These are phyloP conservation scores for Desoria tigrina DNA, from an alignment of 2,888 invertebrate genomes.

Conservation along the genomic window DNA sequence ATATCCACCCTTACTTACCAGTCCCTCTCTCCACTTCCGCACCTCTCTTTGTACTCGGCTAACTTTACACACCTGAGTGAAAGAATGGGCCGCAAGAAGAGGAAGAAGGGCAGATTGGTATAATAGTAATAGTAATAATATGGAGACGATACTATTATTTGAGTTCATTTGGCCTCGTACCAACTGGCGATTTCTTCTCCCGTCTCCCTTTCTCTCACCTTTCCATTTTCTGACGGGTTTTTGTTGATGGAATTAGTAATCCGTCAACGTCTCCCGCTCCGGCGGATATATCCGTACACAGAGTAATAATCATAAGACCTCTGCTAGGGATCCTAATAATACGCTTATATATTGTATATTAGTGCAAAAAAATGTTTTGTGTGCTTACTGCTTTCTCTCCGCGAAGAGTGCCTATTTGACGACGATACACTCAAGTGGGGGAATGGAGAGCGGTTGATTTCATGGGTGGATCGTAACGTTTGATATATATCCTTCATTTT, in stretches of 20 bases:
- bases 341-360: no score
- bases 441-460: no score
- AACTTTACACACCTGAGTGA: constrained; percentile 7
- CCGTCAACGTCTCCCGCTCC: constrained; percentile 34
- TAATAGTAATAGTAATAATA: no score
- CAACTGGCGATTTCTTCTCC: constrained; percentile 32
- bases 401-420: no score
- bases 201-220: constrained; percentile 1
- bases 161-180: constrained; percentile 30
- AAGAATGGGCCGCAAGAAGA: background rate
- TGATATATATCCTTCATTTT: no score
- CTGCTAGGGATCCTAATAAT: no score
- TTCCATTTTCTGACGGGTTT: constrained; percentile 7
- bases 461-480: no score
- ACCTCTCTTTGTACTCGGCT: constrained; percentile 2
- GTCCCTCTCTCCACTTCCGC: background rate
- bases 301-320: background rate
- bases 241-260: constrained; percentile 37
- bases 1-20: background rate
- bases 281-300: background rate
- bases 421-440: no score
- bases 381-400: no score
- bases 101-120: background rate
- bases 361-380: no score
- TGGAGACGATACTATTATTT: constrained; percentile 19